Base-by-base conservation (phyloP, 2,888 invertebrate genomes). In the Cerastoderma edule region DNA sequence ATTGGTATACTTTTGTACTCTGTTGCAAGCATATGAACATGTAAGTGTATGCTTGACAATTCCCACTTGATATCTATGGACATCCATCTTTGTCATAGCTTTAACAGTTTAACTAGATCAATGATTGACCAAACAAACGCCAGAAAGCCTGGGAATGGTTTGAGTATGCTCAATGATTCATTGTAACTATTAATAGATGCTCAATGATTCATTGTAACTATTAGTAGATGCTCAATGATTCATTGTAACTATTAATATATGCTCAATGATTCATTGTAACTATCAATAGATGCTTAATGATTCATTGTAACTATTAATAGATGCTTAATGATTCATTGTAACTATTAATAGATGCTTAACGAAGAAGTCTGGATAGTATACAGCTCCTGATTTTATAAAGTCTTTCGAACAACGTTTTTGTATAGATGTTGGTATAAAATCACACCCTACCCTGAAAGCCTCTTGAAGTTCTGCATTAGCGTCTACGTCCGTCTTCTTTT, bases 361-460 rank as follows among this genome's bases (percentile, higher is more conserved):
- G n/a, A 46, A 19, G 16, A 46, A 46, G 2, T 46, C 46, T n/a
- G n/a, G n/a, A 46, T 2, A 46, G 19, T 46, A 46, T 19, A n/a
- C 46, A 19, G 2, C n/a, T 46, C n/a, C 16, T 46, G 16, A 1
- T 16, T 5, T 46, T 46, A 2, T n/a, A 19, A 19, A 3, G 2
- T n/a, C 2, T 46, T 2, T 1, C 46, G 1, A 46, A 46, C n/a
- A 16, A 46, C 19, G n/a, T 46, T 16, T 1, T n/a, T 1, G 24
- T 54, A 1, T 13, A 22, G 24, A 2, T 22, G 16, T 54, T 22
- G 22, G 24, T 54, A 22, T 2, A 8, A 46, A 46, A 19, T 16
- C 19, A 46, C n/a, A 46, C n/a, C 44, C n/a, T 63, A 77, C 78
- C 68, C 72, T 78, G 44, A 88, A 81, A 1, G 85, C 81, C 13